Evolutionary conservation across 2,113 vertebrate species (phyloP).

Genomic region (Cervus canadensis): DNA sequence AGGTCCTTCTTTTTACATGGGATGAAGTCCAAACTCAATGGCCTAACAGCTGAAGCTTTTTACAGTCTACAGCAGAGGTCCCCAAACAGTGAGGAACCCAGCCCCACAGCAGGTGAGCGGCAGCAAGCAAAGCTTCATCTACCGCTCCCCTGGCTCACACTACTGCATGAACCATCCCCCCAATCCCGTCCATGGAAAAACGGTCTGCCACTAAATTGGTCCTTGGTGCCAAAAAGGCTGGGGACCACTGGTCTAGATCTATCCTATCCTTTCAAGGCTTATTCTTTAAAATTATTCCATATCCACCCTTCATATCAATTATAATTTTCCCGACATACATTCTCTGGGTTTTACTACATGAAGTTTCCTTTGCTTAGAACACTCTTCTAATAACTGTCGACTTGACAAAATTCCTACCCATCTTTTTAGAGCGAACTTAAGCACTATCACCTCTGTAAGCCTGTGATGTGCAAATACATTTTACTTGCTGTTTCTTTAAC

Average conservation of each 20-base stretch:
- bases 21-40: neutral
- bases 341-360: neutral
- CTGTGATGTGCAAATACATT: neutral
- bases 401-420: neutral
- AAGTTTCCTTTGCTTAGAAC: neutral
- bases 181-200: neutral
- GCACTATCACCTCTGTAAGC: neutral
- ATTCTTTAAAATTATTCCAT: neutral
- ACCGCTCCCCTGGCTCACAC: neutral
- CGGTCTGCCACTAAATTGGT: neutral
- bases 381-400: neutral
- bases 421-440: neutral
- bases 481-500: neutral
- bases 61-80: neutral
- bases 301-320: neutral
- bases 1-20: neutral
- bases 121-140: neutral
- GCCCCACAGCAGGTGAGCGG: neutral
- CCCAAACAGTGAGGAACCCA: neutral
- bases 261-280: neutral
- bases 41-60: neutral
- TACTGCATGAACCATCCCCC: neutral
- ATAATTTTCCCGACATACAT: neutral
- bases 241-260: neutral
- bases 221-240: neutral